phyloP scores from a whole-genome alignment of 2,113 vertebrate species.

The Oenanthe oenanthe region DNA sequence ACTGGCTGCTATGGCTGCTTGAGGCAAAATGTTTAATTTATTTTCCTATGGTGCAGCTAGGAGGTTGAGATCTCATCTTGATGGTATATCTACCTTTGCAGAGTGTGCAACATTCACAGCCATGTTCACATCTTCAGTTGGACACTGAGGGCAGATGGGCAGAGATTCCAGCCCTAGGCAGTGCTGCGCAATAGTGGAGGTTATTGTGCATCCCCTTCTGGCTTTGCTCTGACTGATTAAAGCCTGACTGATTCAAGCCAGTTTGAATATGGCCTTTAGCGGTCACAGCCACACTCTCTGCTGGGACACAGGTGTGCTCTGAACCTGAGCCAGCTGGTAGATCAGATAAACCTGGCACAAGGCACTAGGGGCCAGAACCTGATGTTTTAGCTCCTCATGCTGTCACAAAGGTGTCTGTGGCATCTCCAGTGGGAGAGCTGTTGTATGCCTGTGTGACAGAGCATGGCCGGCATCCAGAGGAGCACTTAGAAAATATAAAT shows the following conservation, averaged over 20 bases:
- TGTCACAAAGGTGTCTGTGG: not conserved
- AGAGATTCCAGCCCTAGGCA: not conserved
- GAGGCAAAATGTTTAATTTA: not conserved
- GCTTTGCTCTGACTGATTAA: not conserved
- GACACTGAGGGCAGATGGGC: rapidly evolving
- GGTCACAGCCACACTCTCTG: not conserved
- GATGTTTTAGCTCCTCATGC: not conserved
- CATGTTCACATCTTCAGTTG: not conserved
- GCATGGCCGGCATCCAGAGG: not conserved
- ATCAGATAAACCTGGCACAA: not conserved
- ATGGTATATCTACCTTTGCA: not conserved
- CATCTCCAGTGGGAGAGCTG: not conserved
- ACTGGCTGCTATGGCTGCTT: not conserved
- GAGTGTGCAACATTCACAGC: not conserved
- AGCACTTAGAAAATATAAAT: not conserved
- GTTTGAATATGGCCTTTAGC: not conserved
- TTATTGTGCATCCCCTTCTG: not conserved
- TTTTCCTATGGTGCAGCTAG: not conserved
- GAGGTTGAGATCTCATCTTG: not conserved
- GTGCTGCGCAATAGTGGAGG: not conserved
- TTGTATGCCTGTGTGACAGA: not conserved
- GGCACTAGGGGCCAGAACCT: not conserved
- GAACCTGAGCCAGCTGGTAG: not conserved
- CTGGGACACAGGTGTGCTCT: not conserved
- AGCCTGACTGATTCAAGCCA: not conserved